Evolutionary conservation across 30 jellyfish, hydroid and myxozoan species (phyloP), one percentile per base, ranked within the genome.

Genomic region (Hydractinia symbiolongicarpus): DNA sequence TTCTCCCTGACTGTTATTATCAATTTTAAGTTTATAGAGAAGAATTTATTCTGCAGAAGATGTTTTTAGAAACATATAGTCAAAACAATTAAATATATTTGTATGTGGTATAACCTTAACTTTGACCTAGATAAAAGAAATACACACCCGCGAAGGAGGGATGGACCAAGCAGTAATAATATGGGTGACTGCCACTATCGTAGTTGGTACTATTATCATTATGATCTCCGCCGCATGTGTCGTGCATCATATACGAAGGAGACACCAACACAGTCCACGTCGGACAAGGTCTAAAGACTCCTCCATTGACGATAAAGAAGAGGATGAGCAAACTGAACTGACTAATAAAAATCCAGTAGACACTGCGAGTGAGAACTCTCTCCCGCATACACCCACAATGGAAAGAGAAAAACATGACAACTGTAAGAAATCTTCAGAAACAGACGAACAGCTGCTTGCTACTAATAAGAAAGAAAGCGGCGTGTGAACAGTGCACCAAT

Each of bases 151-250:
- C 7, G 87, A 79, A 61, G 55, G 80, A 7, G 73, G 87, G 17
- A 68, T 79, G 49, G 73, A 83, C 19, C 87, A 79, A 66, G 44
- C 54, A 30, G 66, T 79, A 5, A 79, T 79, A 44, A 69, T 79
- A 19, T 79, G 87, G 87, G 67, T 79, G 21, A 79, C 87, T 4
- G 87, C 87, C 5, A 83, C 84, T 9, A 79, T 79, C 8, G 87
- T 79, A 5, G 61, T 79, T 6, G 87, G 87, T 0, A 79, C 87
- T 9, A 79, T 79, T 8, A 30, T 79, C 20, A 79, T 79, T 44
- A 21, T 79, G 69, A 79, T 79, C 72, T 79, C 87, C 70, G 87
- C 87, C 50, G 87, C 87, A 44, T 79, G 87, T 68, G 87, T 79
- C 40, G 87, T 79, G 5, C 87, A 79, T 60, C 87, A 79, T 5